These are phyloP conservation scores for Meloidogyne floridensis DNA, from an alignment of 1,140 invertebrate genomes.

Conservation along the genomic window DNA sequence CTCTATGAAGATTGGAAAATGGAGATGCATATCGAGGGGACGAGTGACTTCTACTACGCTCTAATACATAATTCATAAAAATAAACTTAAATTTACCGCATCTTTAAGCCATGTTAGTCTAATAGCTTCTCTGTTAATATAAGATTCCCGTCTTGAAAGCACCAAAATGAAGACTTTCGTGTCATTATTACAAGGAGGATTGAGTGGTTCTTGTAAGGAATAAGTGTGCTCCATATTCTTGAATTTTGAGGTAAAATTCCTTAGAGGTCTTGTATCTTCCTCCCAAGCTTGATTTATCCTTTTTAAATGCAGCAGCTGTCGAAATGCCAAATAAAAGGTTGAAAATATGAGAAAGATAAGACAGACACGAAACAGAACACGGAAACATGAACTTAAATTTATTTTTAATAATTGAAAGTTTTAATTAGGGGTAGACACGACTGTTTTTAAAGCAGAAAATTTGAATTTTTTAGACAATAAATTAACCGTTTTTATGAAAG, in stretches of 20 bases:
- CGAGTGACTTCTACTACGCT: no score
- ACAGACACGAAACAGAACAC: neutral
- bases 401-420: no score
- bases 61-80: neutral
- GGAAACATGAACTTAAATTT: neutral
- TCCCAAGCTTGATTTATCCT: neutral
- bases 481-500: no score
- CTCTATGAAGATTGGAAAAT: no score
- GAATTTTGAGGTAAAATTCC: neutral
- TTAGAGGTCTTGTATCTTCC: neutral
- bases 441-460: no score
- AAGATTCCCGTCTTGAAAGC: neutral
- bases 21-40: no score
- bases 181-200: neutral
- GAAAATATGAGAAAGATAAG: neutral
- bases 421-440: no score
- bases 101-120: slow-evolving; percentile 7
- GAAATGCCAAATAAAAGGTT: neutral
- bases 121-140: slow-evolving; percentile 7
- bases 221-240: neutral
- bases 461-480: no score
- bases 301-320: neutral
- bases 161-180: neutral
- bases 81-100: neutral
- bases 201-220: neutral